Base-by-base conservation (phyloP, 2,888 invertebrate genomes). In the Cephus rjabovi region DNA sequence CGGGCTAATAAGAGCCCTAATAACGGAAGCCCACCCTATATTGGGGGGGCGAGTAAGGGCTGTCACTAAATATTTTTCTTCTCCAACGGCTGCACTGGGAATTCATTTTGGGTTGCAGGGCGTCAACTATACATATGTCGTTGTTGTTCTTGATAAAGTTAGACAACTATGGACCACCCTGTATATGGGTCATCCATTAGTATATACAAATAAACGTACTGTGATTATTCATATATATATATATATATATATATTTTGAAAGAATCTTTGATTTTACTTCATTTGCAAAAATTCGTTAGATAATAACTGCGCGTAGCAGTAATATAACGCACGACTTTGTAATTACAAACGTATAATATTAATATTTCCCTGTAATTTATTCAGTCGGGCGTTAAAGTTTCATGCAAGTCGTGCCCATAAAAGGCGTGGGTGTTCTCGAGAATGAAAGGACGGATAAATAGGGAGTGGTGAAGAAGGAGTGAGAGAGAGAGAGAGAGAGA, bases 1-100 rank as follows among this genome's bases (percentile, higher is more conserved):
- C 88, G 87, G 87, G 87, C 86, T 89, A 90, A 90, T 89, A 90
- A 90, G 89, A 88, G 80, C 88, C 88, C 90, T 89, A 91, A 90
- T 90, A 90, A 89, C 86, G 83, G 81, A 82, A 81, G 83, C 82
- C 84, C 87, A 87, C 87, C 84, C 86, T 83, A 83, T 76, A 75
- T 75, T 69, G 31, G 81, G 80, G 81, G 81, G 81, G 75, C 77
- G 82, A 79, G 81, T 71, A 74, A 86, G 82, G 87, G 82, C 88
- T 90, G 91, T 91, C 91, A 89, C 89, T 87, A 89, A 90, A 88
- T 90, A 91, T 91, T 91, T 89, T 89, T 90, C 89, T 87, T 88
- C 84, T 86, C 85, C 86, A 86, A 88, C 89, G 86, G 85, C 81
- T 82, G 80, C 79, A 75, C 76, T 79, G 80, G 83, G 83, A 83